Base-by-base conservation (phyloP, 1,140 invertebrate species). In the Manduca sexta region DNA sequence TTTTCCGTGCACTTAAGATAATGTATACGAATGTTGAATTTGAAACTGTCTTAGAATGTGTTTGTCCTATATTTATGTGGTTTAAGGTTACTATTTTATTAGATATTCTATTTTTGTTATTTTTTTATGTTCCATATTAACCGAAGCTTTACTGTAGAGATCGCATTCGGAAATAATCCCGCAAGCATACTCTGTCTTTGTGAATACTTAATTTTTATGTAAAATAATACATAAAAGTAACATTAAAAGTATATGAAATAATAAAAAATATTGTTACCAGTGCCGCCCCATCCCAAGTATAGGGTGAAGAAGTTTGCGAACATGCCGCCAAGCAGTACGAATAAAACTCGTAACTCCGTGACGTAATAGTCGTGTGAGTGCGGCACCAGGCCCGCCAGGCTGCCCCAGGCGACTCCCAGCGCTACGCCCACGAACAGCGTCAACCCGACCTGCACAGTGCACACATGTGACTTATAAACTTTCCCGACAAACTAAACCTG, bases 401-500 rank as follows among this genome's bases (percentile, higher is more conserved):
- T 79, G 12, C 94, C 94, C 92, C 93, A 94, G 3, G 90, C 46
- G n/a, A 93, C 69, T 12, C 94, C 94, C 52, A 92, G 91, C 3
- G 84, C 89, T 29, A 94, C 85, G 1, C 94, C 94, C 8, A 64
- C 52, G 31, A 80, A 65, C 42, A 84, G 31, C 5, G 77, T 70
- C 33, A 75, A 53, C 21, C 48, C 61, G 13, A 74, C 77, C 81
- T 84, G 70, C 31, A 71, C 63, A n/a, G n/a, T n/a, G n/a, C n/a
- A 42, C 37, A 52, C 39, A 41, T 13, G 12, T 45, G 30, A 43
- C 35, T 45, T 38, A 48, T 16, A 29, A 50, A 50, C 38, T 49
- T 42, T 13, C n/a, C 21, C 21, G 1, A 3, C 21, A 26, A 26
- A 26, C 21, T 26, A 26, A 26, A 26, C 21, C 4, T 26, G 21